Evolutionary conservation across 2,888 invertebrate species (phyloP).

Genomic region (Caenorhabditis doughertyi): DNA sequence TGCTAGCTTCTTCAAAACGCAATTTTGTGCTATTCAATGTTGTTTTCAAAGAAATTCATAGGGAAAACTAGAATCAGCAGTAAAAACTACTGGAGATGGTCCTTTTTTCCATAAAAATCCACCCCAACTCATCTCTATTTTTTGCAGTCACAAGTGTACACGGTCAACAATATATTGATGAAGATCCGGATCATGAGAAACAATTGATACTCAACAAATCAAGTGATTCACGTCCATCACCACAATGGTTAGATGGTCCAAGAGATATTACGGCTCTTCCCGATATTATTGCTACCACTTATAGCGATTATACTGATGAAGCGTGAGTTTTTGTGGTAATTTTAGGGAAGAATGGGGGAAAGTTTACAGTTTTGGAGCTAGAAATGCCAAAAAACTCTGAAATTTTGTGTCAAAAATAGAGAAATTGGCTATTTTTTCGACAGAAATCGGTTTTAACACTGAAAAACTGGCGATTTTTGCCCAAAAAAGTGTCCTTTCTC

Average conservation of each 20-base stretch:
- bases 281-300: conserved; percentile 61
- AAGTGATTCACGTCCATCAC: conserved; percentile 26
- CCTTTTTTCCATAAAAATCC: too few species aligned
- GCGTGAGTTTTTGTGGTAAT: conserved; percentile 46
- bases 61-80: too few species aligned
- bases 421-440: not conserved
- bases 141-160: not conserved
- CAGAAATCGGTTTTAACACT: too few species aligned
- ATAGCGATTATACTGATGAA: conserved; percentile 60
- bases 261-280: conserved; percentile 60
- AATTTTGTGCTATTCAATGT: too few species aligned
- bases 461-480: not conserved
- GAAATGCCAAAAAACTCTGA: not conserved
- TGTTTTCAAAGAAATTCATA: too few species aligned
- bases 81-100: too few species aligned
- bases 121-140: not conserved
- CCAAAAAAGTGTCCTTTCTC: too few species aligned
- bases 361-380: not conserved
- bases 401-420: not conserved
- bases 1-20: too few species aligned
- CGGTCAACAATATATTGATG: conserved; percentile 25
- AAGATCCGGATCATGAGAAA: conserved; percentile 16
- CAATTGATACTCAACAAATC: not conserved
- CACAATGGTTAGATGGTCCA: conserved; percentile 64
- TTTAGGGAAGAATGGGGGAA: not conserved